Percentiles rank a stretch among this genome's conserved stretches.
These are phyloP conservation scores for Myotis daubentonii DNA, from an alignment of 2,797 vertebrate genomes.

Conservation along the genomic window DNA sequence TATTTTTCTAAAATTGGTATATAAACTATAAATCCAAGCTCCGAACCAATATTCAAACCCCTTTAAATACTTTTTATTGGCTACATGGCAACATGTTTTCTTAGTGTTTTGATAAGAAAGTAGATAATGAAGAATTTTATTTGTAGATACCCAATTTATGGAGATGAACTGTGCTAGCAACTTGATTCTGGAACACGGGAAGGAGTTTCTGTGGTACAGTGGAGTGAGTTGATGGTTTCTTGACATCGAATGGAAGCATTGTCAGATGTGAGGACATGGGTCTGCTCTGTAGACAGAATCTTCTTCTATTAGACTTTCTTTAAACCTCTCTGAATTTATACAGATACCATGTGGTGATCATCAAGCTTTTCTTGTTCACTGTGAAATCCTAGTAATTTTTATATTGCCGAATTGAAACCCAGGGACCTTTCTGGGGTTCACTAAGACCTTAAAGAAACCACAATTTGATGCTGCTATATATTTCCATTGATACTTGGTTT, in stretches of 20 bases:
- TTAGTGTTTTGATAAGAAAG: neutral
- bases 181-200: neutral
- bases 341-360: neutral
- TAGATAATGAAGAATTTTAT: neutral
- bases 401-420: neutral
- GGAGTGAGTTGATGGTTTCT: neutral
- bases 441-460: neutral
- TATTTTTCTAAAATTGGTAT: neutral
- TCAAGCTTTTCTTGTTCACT: neutral
- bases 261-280: neutral
- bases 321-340: neutral
- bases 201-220: neutral
- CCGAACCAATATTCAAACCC: neutral
- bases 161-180: neutral
- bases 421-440: neutral
- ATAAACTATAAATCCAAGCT: neutral
- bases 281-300: neutral
- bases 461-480: neutral
- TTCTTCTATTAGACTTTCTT: neutral
- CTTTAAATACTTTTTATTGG: neutral
- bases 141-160: neutral
- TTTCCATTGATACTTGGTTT: neutral
- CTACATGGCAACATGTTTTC: neutral
- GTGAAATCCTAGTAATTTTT: neutral
- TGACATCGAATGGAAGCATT: neutral